These are phyloP conservation scores for Bradypodion ventrale DNA, from an alignment of 2,797 vertebrate genomes.

Conservation along the genomic window DNA sequence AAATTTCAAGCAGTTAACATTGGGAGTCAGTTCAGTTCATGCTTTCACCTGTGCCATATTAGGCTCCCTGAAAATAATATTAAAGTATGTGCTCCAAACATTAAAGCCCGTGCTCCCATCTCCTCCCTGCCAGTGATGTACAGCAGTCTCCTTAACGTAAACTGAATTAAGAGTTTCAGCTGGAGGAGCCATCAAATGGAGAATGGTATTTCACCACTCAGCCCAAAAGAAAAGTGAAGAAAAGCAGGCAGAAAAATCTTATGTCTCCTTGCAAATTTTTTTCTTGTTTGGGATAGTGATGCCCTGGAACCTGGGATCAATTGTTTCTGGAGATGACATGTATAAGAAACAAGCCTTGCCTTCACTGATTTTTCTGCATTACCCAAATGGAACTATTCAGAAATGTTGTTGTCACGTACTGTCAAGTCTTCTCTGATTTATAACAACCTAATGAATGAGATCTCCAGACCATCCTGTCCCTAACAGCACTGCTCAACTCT, in stretches of 20 bases:
- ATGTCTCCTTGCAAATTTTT: background rate
- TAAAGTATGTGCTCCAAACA: background rate
- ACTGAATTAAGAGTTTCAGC: background rate
- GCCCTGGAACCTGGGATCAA: background rate
- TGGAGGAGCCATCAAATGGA: background rate
- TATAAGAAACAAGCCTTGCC: no score
- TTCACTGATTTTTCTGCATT: background rate
- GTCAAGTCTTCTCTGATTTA: no score
- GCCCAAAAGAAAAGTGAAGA: background rate
- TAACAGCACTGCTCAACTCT: no score
- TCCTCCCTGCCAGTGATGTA: background rate
- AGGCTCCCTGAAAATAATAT: background rate
- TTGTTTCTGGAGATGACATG: background rate
- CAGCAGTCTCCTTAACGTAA: background rate
- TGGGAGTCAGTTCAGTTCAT: background rate
- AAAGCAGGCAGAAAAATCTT: background rate
- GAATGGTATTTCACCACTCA: background rate
- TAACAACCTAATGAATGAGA: no score
- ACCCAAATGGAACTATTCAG: background rate
- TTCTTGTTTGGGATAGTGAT: background rate
- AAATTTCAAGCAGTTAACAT: conserved; percentile 8
- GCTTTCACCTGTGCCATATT: conserved; percentile 12
- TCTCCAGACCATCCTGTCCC: no score
- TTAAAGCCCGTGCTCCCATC: no score
- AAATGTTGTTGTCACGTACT: no score